Conservation (phyloP, 2,888 invertebrate species). For the Drosophila multiciliata region DNA sequence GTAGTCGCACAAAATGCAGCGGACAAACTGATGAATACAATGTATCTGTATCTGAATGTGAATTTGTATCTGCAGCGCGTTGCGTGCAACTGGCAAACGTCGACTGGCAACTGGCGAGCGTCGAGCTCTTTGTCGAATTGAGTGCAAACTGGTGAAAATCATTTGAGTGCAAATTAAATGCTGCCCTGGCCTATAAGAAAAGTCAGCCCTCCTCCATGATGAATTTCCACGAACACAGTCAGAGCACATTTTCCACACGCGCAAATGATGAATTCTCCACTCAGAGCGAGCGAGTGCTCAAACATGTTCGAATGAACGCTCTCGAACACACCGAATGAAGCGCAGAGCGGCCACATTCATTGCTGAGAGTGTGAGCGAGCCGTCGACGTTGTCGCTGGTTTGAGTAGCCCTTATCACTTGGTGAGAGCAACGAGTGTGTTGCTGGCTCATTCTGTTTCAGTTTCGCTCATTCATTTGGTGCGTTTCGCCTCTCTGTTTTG, state of each 20-base stretch:
- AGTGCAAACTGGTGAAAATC: constrained; percentile 49
- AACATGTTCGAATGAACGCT: constrained; percentile 64
- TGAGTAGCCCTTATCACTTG: constrained; percentile 64
- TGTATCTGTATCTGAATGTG: constrained; percentile 18
- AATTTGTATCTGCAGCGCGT: constrained; percentile 43
- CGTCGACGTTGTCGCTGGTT: constrained; percentile 27
- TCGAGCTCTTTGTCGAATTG: constrained; percentile 27
- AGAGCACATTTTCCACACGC: constrained; percentile 62
- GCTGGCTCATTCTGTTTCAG: constrained; percentile 59
- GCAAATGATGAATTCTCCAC: constrained; percentile 64
- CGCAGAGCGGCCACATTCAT: constrained; percentile 7
- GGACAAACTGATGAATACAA: constrained; percentile 10
- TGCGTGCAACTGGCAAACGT: constrained; percentile 52
- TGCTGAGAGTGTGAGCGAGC: constrained; percentile 28
- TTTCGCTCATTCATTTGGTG: constrained; percentile 63
- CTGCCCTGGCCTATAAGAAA: constrained; percentile 81
- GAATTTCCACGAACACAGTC: constrained; percentile 73
- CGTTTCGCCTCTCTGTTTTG: constrained; percentile 68
- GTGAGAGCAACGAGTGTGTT: constrained; percentile 23
- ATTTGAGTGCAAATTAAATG: constrained; percentile 60
- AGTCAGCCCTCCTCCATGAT: constrained; percentile 82
- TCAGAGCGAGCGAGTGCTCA: constrained; percentile 33
- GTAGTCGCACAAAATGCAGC: constrained; percentile 17
- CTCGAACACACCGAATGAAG: constrained; percentile 51
- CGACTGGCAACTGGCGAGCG: constrained; percentile 42